These are phyloP conservation scores for Chrysochloris asiatica DNA, from an alignment of 2,113 vertebrate genomes.

Conservation along the genomic window DNA sequence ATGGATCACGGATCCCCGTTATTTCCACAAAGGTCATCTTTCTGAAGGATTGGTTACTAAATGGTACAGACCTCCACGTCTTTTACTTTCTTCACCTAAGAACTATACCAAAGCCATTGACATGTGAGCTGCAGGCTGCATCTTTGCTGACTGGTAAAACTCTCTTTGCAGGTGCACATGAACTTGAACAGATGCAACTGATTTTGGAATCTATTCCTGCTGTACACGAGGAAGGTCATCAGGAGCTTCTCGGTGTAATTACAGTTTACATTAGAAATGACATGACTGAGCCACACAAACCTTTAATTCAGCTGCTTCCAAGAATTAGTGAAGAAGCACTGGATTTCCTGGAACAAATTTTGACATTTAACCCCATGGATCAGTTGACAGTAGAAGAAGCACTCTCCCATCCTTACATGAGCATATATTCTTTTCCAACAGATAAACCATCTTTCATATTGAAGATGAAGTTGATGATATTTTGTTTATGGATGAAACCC, in stretches of 20 bases:
- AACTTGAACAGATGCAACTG: slow-evolving; percentile 99
- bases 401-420: slow-evolving; percentile 99
- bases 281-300: slow-evolving; percentile 96
- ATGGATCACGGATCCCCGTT: slow-evolving; percentile 99
- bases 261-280: slow-evolving; percentile 96
- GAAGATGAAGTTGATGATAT: slow-evolving; percentile 99
- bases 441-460: slow-evolving; percentile 99
- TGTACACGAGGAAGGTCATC: slow-evolving; percentile 96
- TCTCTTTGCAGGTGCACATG: slow-evolving; percentile 98
- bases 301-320: slow-evolving; percentile 95
- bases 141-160: slow-evolving; percentile 99
- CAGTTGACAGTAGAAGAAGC: slow-evolving; percentile 98
- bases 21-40: slow-evolving; percentile 99
- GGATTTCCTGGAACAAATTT: slow-evolving; percentile 98
- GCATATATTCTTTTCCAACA: slow-evolving; percentile 97
- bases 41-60: slow-evolving; percentile 99
- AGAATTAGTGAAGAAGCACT: slow-evolving; percentile 96
- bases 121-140: slow-evolving; percentile 99
- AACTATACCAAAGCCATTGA: slow-evolving; percentile 99
- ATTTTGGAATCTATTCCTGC: slow-evolving; percentile 99
- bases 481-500: slow-evolving; percentile 98
- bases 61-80: slow-evolving; percentile 99
- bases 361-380: slow-evolving; percentile 99
- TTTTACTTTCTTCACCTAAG: slow-evolving; percentile 98
- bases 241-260: slow-evolving; percentile 98